Base-by-base conservation (phyloP, 2,113 vertebrate species). In the Tetraodon nigroviridis region DNA sequence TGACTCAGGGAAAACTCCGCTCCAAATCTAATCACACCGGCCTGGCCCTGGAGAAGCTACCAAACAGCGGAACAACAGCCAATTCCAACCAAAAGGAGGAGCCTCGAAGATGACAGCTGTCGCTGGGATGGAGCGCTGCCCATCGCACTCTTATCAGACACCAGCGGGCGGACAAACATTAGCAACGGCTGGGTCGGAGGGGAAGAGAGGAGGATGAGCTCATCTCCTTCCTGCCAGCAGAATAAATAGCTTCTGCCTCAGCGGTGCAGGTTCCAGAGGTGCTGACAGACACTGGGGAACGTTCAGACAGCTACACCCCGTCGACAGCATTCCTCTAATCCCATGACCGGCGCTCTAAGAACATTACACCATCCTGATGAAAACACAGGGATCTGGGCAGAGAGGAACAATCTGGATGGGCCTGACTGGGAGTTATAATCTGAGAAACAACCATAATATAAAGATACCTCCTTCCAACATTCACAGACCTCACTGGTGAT, bases 151-250 rank as follows among this genome's bases (percentile, higher is more conserved):
- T 59, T 75, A 81, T 87, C 81, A 51, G 63, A 64, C 65, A 55
- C 27, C 61, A 63, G 42, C 13, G 3, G 46, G 72, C 13, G 51
- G 57, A 68, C 75, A 76, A 70, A 80, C 68, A 40, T 61, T 58
- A 64, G 20, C 3, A 2, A 53, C 85, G 82, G 84, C 82, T 83
- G 83, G 71, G 47, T 57, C 16, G 41, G 32, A 40, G 51, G 52
- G 84, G 78, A 86, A 77, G 80, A 86, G 80, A 80, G 67, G 48
- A 51, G 42, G 8, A 37, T 42, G 57, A 80, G 64, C 55, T 87
- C 70, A 82, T 76, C 67, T 87, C 78, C 74, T 87, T 89, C 81
- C 87, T 87, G 76, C 73, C 11, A 15, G 55, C 7, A 0, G 15
- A 62, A 56, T 78, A 78, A 73, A 70, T n/a, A 64, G 55, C 37